These are phyloP conservation scores for Cheilosia pagana DNA, from an alignment of 2,888 invertebrate species.

Conservation along the genomic window DNA sequence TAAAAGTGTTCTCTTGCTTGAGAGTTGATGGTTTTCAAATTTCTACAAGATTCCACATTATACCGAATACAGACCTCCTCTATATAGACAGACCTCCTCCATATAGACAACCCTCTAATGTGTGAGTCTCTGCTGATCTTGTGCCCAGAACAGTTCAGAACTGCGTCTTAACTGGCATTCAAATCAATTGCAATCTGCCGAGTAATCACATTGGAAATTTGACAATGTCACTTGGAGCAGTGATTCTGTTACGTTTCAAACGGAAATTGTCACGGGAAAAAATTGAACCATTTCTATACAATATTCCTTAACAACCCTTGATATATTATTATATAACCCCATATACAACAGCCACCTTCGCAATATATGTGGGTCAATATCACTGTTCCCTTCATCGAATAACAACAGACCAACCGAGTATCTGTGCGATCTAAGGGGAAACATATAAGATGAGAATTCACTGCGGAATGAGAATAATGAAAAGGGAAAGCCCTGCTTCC, in stretches of 20 bases:
- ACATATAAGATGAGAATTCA: conserved; percentile 36
- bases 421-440: not conserved
- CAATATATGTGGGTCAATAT: conserved; percentile 52
- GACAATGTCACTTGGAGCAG: not conserved
- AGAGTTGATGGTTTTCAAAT: no score
- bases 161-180: no score
- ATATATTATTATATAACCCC: not conserved
- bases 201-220: conserved; percentile 6
- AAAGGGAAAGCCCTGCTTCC: conserved; percentile 40
- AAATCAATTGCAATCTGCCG: not conserved
- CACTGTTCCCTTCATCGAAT: conserved; percentile 33
- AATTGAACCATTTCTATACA: not conserved
- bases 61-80: no score
- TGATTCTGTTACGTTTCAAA: not conserved
- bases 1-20: no score
- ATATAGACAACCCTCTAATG: no score
- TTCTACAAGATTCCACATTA: no score
- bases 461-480: conserved; percentile 52
- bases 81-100: no score
- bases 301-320: not conserved
- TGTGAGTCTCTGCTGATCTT: no score
- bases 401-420: conserved; percentile 9
- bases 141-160: no score
- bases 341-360: not conserved
- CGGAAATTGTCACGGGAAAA: conserved; percentile 22